Evolutionary conservation across 1,140 invertebrate species (phyloP), one percentile per base, ranked within the genome.

Genomic region (Agraylea sexmaculata): DNA sequence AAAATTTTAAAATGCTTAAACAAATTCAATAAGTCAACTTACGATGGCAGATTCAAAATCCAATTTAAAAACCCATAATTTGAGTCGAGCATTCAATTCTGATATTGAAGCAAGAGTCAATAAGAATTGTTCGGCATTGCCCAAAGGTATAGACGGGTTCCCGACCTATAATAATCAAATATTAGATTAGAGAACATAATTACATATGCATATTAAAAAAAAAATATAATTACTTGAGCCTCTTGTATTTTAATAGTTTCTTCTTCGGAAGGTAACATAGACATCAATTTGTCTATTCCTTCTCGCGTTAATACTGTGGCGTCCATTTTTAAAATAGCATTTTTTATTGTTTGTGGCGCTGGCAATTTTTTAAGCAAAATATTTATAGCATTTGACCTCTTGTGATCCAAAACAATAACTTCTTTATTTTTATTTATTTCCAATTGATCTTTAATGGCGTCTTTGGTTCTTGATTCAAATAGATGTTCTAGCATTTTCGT

Each of bases 281-380:
- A 87, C 22, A 99, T 61, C 32, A 99, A 76, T 79, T 99, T 99
- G 74, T 96, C 93, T 44, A 97, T 96, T 27, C 92, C 92, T 67
- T 99, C 96, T 52, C 93, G 73, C 51, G 95, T 98, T 67, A 99
- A 91, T 37, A 99, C 93, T 0, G 91, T 92, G 1, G 86, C 84
- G 61, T 99, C 96, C 92, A 99, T 99, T 70, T 99, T 99, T 49
- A 99, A 68, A 51, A 99, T 99, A 33, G 94, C 95, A 16, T 89
- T 87, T 62, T 97, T 98, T 43, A 99, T 99, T 2, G 92, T 90
- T 40, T 93, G 75, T 2, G 93, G 87, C 4, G 92, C 93, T 17
- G 96, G 95, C 46, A 99, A 66, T 59, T 97, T 97, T 7, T 94
- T 99, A 80, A 99, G 89, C n/a, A 92, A 92, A 54, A 99, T 99